phyloP scores from a whole-genome alignment of 2,113 vertebrate species.

The Bostrychus sinensis region DNA sequence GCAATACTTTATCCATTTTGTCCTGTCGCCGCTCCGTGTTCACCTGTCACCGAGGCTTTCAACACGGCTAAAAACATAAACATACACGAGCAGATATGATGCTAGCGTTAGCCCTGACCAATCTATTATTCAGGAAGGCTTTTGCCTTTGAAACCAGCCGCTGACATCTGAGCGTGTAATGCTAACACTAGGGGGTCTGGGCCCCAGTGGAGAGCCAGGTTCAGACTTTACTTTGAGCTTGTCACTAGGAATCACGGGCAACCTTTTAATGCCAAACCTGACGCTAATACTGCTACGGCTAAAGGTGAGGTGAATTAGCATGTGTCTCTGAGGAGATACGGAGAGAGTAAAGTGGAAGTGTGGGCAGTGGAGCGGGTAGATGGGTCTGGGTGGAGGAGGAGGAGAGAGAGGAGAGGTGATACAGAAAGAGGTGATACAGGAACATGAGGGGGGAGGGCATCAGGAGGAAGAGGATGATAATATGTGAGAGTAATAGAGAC shows the following conservation, averaged over 20 bases:
- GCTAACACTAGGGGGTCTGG: slow-evolving; percentile 59
- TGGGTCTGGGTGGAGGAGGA: not conserved
- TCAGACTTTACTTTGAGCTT: slow-evolving; percentile 73
- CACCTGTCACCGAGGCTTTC: slow-evolving; percentile 5
- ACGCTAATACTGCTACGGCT: slow-evolving; percentile 9
- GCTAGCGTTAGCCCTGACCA: slow-evolving; percentile 31
- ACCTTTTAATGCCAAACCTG: slow-evolving; percentile 54
- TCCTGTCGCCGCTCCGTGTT: slow-evolving; percentile 13
- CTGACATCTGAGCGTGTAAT: slow-evolving; percentile 65
- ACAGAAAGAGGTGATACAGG: not conserved
- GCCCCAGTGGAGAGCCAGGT: slow-evolving; percentile 64
- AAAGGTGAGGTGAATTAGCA: slow-evolving; percentile 68
- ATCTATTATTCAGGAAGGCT: slow-evolving; percentile 76
- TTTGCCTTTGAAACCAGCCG: slow-evolving; percentile 66
- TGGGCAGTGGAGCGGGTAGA: slow-evolving; percentile 17
- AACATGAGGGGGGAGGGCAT: not conserved
- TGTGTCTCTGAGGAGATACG: slow-evolving; percentile 55
- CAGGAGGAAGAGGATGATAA: not conserved
- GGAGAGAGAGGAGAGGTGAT: not conserved
- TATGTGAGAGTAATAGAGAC: not conserved
- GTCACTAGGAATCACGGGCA: slow-evolving; percentile 78
- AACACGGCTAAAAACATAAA: slow-evolving; percentile 18
- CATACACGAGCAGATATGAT: slow-evolving; percentile 18
- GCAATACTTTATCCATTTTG: slow-evolving; percentile 18
- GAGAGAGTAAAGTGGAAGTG: slow-evolving; percentile 23